Base-by-base conservation (phyloP, 2,797 vertebrate genomes). In the Anas bernieri region DNA sequence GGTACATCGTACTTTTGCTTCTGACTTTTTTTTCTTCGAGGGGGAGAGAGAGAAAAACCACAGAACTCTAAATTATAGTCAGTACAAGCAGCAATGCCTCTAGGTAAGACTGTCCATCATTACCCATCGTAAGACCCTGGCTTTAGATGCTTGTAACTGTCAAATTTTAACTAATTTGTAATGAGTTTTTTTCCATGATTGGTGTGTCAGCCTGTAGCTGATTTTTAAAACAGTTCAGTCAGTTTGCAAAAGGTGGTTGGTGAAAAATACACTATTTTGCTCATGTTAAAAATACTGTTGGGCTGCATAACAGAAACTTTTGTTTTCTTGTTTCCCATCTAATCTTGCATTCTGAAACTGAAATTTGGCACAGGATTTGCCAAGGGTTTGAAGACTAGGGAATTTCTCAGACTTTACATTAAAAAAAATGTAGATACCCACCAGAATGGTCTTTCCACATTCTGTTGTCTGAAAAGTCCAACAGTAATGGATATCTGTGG, bases 101-200 rank as follows among this genome's bases (percentile, higher is more conserved):
- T 43, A 35, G 74, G 35, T 86, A 89, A 73, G n/a, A 9, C 66
- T 61, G 69, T 78, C 54, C 43, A 63, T 81, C 82, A 45, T 31
- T 83, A 59, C 35, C 76, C n/a, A 22, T 59, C 43, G 25, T 9
- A 81, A 46, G 46, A 52, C 20, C 2, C 25, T 59, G 62, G 9
- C 4, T 87, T 93, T 91, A 66, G 69, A 89, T 92, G 77, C 59
- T 15, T 76, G 9, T 66, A 88, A 56, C 48, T 90, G 85, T 79
- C 77, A 92, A 79, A 82, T 69, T 91, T 68, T 81, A 84, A 62
- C 35, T 88, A 66, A 91, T 90, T 76, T 90, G 63, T 69, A 91
- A 76, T 22, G n/a, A 76, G 8, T 76, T 73, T 79, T 79, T 79
- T 76, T 45, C 68, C 92, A 56, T 5, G 16, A 86, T 59, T 63